phyloP scores from a whole-genome alignment of 2,888 invertebrate genomes.

The Myopa testacea region DNA sequence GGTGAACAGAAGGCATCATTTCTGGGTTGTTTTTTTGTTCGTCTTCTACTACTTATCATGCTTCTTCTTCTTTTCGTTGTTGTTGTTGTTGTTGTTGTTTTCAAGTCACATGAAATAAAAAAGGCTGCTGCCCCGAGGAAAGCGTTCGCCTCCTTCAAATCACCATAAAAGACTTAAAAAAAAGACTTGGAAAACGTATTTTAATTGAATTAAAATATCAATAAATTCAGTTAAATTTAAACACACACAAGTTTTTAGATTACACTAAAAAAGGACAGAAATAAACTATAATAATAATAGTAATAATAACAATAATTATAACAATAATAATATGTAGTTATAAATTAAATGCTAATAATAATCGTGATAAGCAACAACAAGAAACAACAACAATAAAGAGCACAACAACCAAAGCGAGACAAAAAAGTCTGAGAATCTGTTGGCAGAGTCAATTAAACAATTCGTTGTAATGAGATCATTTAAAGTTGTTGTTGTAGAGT shows the following conservation, averaged over 20 bases:
- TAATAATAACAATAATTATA: no score
- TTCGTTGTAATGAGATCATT: slow-evolving; percentile 9
- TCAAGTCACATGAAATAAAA: not conserved
- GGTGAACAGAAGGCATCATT: not conserved
- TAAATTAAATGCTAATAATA: no score
- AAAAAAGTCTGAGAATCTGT: not conserved
- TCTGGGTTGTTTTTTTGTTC: not conserved
- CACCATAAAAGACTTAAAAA: not conserved
- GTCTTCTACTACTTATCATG: not conserved
- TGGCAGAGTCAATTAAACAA: slow-evolving; percentile 1
- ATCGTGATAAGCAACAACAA: no score
- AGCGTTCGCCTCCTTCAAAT: no score
- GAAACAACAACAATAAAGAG: not conserved
- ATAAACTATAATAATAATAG: no score
- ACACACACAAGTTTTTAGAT: not conserved
- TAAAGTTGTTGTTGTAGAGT: not conserved
- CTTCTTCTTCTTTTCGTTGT: no score
- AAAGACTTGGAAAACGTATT: not conserved
- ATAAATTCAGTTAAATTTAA: not conserved
- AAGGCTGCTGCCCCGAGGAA: not conserved
- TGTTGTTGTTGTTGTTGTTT: not conserved
- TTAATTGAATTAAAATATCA: not conserved
- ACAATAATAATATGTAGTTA: no score
- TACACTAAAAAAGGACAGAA: no score
- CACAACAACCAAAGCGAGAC: not conserved